These are phyloP conservation scores for Catharus bicknelli DNA, from an alignment of 2,113 vertebrate species.

Conservation along the genomic window DNA sequence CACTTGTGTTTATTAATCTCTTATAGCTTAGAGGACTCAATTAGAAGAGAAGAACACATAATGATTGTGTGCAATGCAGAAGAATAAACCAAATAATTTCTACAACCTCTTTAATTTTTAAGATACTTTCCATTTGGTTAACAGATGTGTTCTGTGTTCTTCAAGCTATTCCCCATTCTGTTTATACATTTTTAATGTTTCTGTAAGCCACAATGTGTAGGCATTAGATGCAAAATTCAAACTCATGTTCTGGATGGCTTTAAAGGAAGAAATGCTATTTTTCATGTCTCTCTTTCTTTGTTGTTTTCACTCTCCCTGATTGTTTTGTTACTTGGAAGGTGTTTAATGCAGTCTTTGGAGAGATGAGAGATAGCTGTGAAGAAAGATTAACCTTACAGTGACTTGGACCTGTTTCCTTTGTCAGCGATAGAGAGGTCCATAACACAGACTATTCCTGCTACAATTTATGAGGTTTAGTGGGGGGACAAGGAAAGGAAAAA, in stretches of 20 bases:
- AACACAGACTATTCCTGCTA: neutral
- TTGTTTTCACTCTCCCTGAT: neutral
- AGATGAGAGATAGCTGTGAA: neutral
- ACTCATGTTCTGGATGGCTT: neutral
- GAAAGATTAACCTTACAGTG: neutral
- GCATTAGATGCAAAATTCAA: neutral
- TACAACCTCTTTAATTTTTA: constrained; percentile 54
- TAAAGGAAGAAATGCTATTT: neutral
- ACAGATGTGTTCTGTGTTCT: constrained; percentile 41
- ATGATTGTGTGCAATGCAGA: neutral
- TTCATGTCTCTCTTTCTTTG: neutral
- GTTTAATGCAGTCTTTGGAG: neutral
- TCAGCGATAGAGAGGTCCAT: neutral
- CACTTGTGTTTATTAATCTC: constrained; percentile 44
- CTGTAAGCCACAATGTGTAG: constrained; percentile 9
- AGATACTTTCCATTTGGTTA: constrained; percentile 50
- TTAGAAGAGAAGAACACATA: neutral
- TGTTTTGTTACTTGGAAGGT: neutral
- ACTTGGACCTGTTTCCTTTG: neutral
- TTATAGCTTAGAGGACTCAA: constrained; percentile 12
- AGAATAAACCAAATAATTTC: constrained; percentile 35
- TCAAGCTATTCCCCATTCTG: constrained; percentile 34
- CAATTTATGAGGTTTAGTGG: neutral
- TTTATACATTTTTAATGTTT: constrained; percentile 55
- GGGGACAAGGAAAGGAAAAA: neutral